Evolutionary conservation across 2,113 vertebrate genomes (phyloP).

Genomic region (Strix uralensis): DNA sequence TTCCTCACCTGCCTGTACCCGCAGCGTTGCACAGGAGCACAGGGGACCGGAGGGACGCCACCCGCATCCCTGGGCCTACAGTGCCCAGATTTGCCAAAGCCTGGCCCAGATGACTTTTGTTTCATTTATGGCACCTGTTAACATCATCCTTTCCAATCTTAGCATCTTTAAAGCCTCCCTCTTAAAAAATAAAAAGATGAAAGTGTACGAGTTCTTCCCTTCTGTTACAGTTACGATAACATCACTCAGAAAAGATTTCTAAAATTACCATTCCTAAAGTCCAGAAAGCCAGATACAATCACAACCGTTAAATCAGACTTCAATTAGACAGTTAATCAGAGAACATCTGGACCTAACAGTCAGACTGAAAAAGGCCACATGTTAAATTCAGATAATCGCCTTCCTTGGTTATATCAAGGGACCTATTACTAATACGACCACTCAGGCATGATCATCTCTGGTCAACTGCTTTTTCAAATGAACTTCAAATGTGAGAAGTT

Average conservation of each 20-base stretch:
- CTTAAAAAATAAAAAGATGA: background rate
- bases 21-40: background rate
- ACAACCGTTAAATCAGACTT: slow-evolving; percentile 64
- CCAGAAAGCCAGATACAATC: slow-evolving; percentile 61
- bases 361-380: slow-evolving; percentile 74
- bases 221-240: slow-evolving; percentile 37
- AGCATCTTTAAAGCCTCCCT: background rate
- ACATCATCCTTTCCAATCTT: background rate
- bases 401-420: slow-evolving; percentile 70
- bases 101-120: background rate
- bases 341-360: slow-evolving; percentile 76
- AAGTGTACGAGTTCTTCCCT: background rate
- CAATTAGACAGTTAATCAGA: slow-evolving; percentile 67
- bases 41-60: background rate
- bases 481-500: slow-evolving; percentile 16
- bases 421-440: slow-evolving; percentile 64
- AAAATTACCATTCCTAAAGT: slow-evolving; percentile 57
- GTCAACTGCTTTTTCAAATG: slow-evolving; percentile 42
- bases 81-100: background rate
- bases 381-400: slow-evolving; percentile 73
- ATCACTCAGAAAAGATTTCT: slow-evolving; percentile 20
- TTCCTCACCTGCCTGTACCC: background rate
- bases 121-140: background rate
- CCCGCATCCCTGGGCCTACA: no score
- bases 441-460: slow-evolving; percentile 38